Evolutionary conservation across 2,888 invertebrate species (phyloP).

Genomic region (Abscondita cerata): DNA sequence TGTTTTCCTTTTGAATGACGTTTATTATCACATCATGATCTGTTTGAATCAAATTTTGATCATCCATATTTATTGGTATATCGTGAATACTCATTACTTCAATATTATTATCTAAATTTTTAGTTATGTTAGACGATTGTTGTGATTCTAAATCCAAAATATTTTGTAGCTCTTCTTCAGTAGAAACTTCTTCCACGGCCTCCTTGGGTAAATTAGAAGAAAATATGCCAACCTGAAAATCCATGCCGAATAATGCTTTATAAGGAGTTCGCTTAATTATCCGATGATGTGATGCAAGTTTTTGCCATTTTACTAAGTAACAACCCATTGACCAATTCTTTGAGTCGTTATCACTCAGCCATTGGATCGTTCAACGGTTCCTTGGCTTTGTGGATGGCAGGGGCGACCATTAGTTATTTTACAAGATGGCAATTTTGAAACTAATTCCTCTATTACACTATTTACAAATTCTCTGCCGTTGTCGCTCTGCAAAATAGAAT

Average conservation of each 20-base stretch:
- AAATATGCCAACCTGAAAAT: no score
- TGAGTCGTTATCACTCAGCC: constrained; percentile 41
- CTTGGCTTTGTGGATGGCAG: constrained; percentile 41
- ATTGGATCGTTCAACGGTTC: constrained; percentile 40
- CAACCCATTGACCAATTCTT: constrained; percentile 41
- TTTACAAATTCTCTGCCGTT: constrained; percentile 44
- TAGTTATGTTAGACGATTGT: neutral
- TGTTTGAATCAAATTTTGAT: no score
- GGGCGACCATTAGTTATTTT: constrained; percentile 45
- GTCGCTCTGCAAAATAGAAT: constrained; percentile 36
- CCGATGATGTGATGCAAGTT: constrained; percentile 36
- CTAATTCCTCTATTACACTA: constrained; percentile 39
- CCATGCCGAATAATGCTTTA: no score
- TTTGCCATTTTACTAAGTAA: constrained; percentile 36
- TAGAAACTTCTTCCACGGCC: no score
- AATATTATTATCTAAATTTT: neutral
- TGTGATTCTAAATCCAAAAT: no score
- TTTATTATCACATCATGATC: neutral
- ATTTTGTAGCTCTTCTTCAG: no score
- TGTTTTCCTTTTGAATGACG: neutral
- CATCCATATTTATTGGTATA: no score
- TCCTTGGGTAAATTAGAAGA: no score
- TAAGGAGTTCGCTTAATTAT: constrained; percentile 35
- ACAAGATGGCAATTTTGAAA: constrained; percentile 37
- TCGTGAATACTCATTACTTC: no score